Percentiles rank a stretch among this genome's conserved stretches.
Conservation (phyloP, 2,888 invertebrate genomes). For the Hanleya hanleyi region DNA sequence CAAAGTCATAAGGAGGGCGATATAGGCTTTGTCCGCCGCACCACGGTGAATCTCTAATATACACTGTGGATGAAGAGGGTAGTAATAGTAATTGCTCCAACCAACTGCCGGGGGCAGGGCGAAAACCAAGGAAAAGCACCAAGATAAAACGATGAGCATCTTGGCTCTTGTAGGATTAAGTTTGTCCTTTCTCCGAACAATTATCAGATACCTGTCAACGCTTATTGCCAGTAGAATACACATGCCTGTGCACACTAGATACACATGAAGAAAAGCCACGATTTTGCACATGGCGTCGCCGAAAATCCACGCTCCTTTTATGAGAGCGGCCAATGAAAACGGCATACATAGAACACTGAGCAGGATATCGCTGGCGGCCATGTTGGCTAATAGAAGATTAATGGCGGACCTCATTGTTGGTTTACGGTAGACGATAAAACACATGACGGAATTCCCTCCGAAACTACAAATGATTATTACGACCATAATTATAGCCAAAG, state of each 20-base stretch:
- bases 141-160: conserved; percentile 41
- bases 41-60: conserved; percentile 10
- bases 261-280: conserved; percentile 47
- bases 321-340: conserved; percentile 43
- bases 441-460: conserved; percentile 59
- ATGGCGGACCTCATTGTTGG: conserved; percentile 67
- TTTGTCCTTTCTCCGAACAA: conserved; percentile 53
- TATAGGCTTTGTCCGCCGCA: conserved; percentile 38
- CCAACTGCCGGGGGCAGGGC: conserved; percentile 51
- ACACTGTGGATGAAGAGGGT: conserved; percentile 32
- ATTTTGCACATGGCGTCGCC: conserved; percentile 37
- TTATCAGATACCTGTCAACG: conserved; percentile 60
- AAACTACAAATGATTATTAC: conserved; percentile 38
- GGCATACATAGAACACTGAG: conserved; percentile 53
- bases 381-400: conserved; percentile 63
- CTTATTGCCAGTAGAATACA: conserved; percentile 58
- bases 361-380: conserved; percentile 58
- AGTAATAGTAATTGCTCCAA: conserved; percentile 37
- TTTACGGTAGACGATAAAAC: conserved; percentile 60
- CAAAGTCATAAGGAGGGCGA: conserved; percentile 32
- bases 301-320: conserved; percentile 40
- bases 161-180: conserved; percentile 49
- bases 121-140: conserved; percentile 43
- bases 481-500: conserved; percentile 4
- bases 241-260: conserved; percentile 51